Evolutionary conservation across 2,113 vertebrate species (phyloP).

Genomic region (Phoenicopterus ruber): DNA sequence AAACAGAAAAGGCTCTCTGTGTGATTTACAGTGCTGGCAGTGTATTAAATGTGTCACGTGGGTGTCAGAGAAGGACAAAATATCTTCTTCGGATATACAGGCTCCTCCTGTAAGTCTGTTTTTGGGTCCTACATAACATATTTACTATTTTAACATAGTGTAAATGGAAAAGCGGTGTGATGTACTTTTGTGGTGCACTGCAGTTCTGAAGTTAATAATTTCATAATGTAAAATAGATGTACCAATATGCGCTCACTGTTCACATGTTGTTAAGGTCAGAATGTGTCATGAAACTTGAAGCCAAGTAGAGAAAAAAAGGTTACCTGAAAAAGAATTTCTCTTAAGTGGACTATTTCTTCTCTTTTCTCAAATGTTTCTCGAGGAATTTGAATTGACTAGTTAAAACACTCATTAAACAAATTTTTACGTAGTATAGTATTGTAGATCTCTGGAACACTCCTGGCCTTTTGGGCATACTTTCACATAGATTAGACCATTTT

Average conservation of each 20-base stretch:
- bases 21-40: conserved; percentile 7
- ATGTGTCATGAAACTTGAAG: neutral
- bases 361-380: neutral
- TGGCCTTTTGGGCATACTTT: neutral
- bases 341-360: neutral
- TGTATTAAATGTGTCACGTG: neutral
- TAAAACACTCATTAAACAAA: neutral
- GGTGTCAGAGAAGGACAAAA: neutral
- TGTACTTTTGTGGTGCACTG: neutral
- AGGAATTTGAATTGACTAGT: neutral
- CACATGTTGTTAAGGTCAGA: neutral
- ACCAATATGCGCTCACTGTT: neutral
- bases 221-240: neutral
- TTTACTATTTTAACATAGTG: neutral
- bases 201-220: neutral
- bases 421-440: neutral
- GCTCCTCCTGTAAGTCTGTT: neutral
- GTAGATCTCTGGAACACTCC: neutral
- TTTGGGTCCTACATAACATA: neutral
- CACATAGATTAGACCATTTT: neutral
- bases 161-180: neutral
- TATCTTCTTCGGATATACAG: neutral
- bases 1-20: neutral
- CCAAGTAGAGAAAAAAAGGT: neutral
- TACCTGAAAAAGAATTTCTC: neutral